Conservation (phyloP, 2,797 vertebrate species). For the Geotria australis region DNA sequence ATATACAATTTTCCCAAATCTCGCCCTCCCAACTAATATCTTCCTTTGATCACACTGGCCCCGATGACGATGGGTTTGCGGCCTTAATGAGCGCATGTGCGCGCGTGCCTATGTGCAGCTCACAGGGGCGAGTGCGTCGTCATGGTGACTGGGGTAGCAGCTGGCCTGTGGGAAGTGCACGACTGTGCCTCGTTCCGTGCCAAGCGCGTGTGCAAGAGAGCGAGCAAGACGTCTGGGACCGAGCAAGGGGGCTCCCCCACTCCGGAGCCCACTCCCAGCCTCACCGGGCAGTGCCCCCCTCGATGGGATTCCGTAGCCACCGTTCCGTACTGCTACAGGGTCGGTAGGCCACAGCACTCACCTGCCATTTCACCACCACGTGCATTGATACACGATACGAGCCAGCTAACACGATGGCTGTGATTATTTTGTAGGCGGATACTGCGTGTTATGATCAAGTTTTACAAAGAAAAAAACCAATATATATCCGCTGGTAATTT, state of each 20-base stretch:
- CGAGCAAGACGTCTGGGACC: constrained; percentile 27
- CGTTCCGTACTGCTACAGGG: constrained; percentile 75
- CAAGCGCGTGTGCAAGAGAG: constrained; percentile 75
- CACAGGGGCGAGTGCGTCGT: constrained; percentile 41
- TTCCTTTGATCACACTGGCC: no score
- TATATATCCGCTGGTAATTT: no score
- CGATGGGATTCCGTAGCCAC: constrained; percentile 40
- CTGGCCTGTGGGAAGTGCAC: constrained; percentile 79
- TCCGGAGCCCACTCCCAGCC: constrained; percentile 42
- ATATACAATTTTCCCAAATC: no score
- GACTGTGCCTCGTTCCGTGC: constrained; percentile 37
- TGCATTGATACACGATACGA: no score
- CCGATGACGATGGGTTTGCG: not conserved
- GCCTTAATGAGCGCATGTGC: not conserved
- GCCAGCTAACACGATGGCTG: no score
- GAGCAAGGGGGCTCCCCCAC: constrained; percentile 18
- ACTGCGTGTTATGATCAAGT: no score
- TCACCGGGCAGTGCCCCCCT: constrained; percentile 33
- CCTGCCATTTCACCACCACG: not conserved
- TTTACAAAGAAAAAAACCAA: no score
- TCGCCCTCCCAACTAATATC: no score
- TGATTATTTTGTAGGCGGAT: no score
- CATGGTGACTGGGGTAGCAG: constrained; percentile 40
- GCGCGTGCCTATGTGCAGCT: constrained; percentile 9
- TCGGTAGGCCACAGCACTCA: constrained; percentile 5